phyloP scores from a whole-genome alignment of 2,113 vertebrate genomes.

The Epinephelus lanceolatus region DNA sequence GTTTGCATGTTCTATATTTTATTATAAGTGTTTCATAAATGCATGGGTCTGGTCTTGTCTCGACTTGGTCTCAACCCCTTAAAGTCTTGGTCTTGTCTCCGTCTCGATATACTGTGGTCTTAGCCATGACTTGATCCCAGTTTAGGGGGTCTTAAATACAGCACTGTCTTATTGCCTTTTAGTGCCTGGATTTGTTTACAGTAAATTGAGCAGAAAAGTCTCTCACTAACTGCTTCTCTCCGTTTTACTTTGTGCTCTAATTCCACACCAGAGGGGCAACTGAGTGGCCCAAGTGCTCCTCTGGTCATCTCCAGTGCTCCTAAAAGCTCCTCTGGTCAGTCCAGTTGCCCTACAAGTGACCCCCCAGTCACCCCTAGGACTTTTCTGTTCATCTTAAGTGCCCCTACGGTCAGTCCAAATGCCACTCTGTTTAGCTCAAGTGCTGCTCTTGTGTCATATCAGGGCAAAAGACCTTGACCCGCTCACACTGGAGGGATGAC shows the following conservation, averaged over 20 bases:
- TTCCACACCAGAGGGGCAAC: background rate
- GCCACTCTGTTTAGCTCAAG: background rate
- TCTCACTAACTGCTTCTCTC: background rate
- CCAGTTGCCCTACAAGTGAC: background rate
- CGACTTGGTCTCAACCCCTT: too few species aligned
- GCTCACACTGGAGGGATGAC: background rate
- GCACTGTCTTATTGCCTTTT: background rate
- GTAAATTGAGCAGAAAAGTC: slow-evolving; percentile 1
- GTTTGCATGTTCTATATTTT: too few species aligned
- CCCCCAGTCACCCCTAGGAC: background rate
- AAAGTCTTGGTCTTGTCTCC: too few species aligned
- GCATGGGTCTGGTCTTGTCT: too few species aligned
- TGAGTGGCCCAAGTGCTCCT: background rate
- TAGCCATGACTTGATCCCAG: too few species aligned
- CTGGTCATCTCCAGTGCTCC: background rate
- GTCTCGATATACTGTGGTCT: too few species aligned
- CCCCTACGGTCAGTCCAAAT: background rate
- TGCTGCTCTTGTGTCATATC: background rate
- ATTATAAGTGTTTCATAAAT: too few species aligned
- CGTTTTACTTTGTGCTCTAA: background rate
- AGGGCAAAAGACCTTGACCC: background rate
- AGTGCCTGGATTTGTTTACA: background rate
- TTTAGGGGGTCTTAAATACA: too few species aligned
- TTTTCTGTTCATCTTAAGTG: background rate
- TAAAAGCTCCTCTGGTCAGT: background rate